Conservation (phyloP, 2,797 vertebrate genomes). For the Staurois parvus region DNA sequence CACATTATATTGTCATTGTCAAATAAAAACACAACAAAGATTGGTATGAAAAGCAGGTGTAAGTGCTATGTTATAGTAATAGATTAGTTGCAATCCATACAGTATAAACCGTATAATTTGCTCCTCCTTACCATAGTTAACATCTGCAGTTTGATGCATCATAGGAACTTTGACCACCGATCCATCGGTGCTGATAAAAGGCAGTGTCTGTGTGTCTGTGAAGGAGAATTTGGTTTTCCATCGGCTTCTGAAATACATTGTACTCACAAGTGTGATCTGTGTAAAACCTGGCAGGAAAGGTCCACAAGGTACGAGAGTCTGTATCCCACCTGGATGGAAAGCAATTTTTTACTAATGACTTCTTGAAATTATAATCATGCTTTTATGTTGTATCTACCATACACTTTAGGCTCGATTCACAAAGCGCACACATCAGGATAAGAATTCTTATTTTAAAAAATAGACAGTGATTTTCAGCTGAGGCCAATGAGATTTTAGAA, state of each 20-base stretch:
- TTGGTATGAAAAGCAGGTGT: neutral
- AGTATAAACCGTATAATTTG: neutral
- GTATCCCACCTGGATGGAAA: slow-evolving; percentile 69
- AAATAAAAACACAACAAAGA: too few species aligned
- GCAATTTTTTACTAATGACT: too few species aligned
- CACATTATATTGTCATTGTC: too few species aligned
- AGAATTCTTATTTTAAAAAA: too few species aligned
- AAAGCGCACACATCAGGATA: too few species aligned
- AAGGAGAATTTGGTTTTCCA: slow-evolving; percentile 89
- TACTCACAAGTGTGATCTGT: slow-evolving; percentile 83
- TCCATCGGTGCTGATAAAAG: slow-evolving; percentile 81
- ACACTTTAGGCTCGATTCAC: too few species aligned
- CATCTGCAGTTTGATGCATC: slow-evolving; percentile 87
- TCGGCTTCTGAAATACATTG: slow-evolving; percentile 82
- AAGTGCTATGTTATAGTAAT: neutral
- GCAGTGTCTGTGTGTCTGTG: slow-evolving; percentile 82
- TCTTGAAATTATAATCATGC: too few species aligned
- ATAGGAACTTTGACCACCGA: slow-evolving; percentile 84
- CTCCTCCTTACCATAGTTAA: slow-evolving; percentile 84
- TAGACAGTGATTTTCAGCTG: too few species aligned
- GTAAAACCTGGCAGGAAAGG: slow-evolving; percentile 62
- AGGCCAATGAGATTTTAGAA: too few species aligned
- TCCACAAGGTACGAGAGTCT: slow-evolving; percentile 58
- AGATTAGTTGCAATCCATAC: neutral
- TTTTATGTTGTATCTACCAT: too few species aligned